Evolutionary conservation across 2,888 invertebrate genomes (phyloP), one percentile per base, ranked within the genome.

Genomic region (Thymelicus sylvestris): DNA sequence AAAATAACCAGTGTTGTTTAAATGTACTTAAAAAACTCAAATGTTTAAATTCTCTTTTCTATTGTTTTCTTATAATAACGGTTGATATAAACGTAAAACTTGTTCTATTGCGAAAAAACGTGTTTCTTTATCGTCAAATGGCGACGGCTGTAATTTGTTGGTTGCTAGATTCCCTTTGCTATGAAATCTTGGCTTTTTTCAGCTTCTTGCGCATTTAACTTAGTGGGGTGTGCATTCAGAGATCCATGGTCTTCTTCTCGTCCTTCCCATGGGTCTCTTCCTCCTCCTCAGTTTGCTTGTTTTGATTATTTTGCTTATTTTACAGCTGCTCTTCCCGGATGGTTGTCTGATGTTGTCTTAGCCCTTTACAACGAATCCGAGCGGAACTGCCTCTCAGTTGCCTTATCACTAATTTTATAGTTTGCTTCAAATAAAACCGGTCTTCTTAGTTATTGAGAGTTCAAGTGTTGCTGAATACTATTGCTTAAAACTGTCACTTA

Each of bases 91-190:
- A 94, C 89, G 86, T 89, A 94, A 94, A 94, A 94, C 94, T 94
- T 93, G 94, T 94, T 94, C 94, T 94, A 94, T 94, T 94, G 94
- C 94, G 93, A 94, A 94, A 94, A 94, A 94, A 94, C 93, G 93
- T 92, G 90, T 92, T 93, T 87, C 94, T 94, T 93, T 93, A 93
- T 91, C 91, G 94, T 94, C 94, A 94, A 94, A 94, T 94, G 92
- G 90, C 93, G 91, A 83, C 84, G 80, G 83, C 81, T 89, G 82
- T 88, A 87, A 90, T 92, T 91, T 85, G 76, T 87, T 89, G 76
- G 78, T 80, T 84, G 81, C 91, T 93, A 92, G 87, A 87, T 89
- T 86, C 82, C 86, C 80, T 91, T 86, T 79, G 87, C 84, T 93
- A 93, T 80, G 90, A 92, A 93, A 93, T 93, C 87, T 88, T 93